A percentile compares a stretch with the other conserved stretches of the same genome.
These are phyloP conservation scores for Eristalis pertinax DNA, from an alignment of 2,888 invertebrate genomes.

Conservation along the genomic window DNA sequence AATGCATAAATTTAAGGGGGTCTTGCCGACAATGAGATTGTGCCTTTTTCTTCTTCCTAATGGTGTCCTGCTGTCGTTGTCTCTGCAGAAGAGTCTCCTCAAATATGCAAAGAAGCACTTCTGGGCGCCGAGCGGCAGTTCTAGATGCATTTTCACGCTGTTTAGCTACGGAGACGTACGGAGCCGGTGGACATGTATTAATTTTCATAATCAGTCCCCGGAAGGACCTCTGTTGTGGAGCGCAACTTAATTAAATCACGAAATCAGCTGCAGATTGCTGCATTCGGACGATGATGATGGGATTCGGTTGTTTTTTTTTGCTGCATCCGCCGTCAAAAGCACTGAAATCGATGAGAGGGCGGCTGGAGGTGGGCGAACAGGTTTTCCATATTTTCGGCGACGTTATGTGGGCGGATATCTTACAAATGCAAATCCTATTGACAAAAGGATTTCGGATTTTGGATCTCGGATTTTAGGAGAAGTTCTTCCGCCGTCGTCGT, in stretches of 20 bases:
- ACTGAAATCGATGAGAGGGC: slow-evolving; percentile 22
- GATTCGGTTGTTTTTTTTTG: neutral
- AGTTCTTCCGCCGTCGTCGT: neutral
- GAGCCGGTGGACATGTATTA: slow-evolving; percentile 11
- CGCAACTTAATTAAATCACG: slow-evolving; percentile 50
- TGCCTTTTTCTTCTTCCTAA: neutral
- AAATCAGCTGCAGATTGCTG: slow-evolving; percentile 13
- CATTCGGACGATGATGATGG: neutral
- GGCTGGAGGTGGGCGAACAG: neutral
- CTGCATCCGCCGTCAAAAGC: neutral
- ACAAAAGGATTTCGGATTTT: slow-evolving; percentile 21
- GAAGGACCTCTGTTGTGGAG: slow-evolving; percentile 8
- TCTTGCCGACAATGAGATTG: slow-evolving; percentile 21
- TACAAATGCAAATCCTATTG: slow-evolving; percentile 45
- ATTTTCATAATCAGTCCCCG: slow-evolving; percentile 29
- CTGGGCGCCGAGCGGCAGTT: slow-evolving; percentile 20
- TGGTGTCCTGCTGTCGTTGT: neutral
- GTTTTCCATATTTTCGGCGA: neutral
- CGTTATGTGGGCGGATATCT: neutral
- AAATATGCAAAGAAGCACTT: slow-evolving; percentile 43
- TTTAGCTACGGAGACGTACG: neutral
- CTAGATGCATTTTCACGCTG: slow-evolving; percentile 13
- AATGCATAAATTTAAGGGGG: slow-evolving; percentile 16
- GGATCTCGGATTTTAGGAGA: neutral
- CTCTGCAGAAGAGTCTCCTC: neutral